Conservation (phyloP, 2,113 vertebrate genomes). For the Ceyx margarethae region DNA sequence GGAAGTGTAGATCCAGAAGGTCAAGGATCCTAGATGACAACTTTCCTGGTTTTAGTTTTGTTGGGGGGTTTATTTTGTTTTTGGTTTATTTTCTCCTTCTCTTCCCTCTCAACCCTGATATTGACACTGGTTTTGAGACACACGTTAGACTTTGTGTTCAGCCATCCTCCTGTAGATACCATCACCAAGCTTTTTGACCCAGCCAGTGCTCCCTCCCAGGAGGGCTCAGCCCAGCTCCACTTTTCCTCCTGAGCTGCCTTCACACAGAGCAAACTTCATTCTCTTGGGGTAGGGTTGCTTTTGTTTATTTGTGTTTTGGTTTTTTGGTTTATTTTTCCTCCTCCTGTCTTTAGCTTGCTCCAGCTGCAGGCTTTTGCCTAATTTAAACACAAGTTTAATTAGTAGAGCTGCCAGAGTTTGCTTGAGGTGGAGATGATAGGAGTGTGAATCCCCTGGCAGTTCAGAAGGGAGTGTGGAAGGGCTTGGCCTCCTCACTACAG, state of each 20-base stretch:
- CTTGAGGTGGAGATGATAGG: conserved; percentile 12
- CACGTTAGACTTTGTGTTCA: conserved; percentile 63
- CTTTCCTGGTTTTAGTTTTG: conserved; percentile 39
- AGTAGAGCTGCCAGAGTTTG: conserved; percentile 39
- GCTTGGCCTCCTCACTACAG: background rate
- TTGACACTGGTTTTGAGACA: conserved; percentile 79
- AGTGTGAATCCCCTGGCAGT: conserved; percentile 17
- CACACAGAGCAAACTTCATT: background rate
- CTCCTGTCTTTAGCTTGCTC: background rate
- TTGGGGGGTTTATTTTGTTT: no score
- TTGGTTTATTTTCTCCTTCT: background rate
- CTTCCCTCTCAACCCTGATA: conserved; percentile 52
- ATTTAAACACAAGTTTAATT: conserved; percentile 32
- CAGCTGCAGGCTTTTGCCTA: conserved; percentile 47
- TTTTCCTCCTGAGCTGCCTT: background rate
- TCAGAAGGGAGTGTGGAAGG: conserved; percentile 29
- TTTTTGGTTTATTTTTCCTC: background rate
- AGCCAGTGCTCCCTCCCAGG: conserved; percentile 15
- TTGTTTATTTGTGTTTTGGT: background rate
- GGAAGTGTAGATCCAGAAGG: conserved; percentile 93
- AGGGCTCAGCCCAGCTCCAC: conserved; percentile 30
- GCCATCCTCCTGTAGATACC: conserved; percentile 51
- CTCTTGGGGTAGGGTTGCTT: background rate
- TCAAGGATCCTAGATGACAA: conserved; percentile 77
- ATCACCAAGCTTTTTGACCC: conserved; percentile 23